These are phyloP conservation scores for Peromyscus eremicus DNA, from an alignment of 2,797 vertebrate genomes.

Conservation along the genomic window DNA sequence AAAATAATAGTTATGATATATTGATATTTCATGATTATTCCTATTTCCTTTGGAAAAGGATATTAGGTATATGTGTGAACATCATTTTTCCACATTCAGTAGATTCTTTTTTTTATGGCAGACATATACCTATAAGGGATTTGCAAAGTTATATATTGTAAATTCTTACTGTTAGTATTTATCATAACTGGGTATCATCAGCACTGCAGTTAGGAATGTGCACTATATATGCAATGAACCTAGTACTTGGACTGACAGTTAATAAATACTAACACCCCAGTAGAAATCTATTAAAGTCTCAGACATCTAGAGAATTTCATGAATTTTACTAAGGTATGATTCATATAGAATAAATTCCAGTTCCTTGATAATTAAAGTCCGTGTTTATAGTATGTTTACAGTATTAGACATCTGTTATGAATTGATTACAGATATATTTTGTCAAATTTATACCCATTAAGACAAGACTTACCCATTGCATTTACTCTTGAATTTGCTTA, in stretches of 20 bases:
- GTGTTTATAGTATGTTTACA: neutral
- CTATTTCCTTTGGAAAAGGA: constrained; percentile 1
- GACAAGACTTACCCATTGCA: neutral
- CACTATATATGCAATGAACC: neutral
- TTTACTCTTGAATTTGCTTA: neutral
- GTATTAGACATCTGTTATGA: neutral
- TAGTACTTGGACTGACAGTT: neutral
- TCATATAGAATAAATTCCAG: constrained; percentile 15
- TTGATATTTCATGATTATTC: neutral
- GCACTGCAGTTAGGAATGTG: neutral
- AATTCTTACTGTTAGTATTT: neutral
- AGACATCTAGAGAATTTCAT: constrained; percentile 3
- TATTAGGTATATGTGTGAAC: neutral
- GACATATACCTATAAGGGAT: neutral
- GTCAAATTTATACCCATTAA: neutral
- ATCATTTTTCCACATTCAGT: constrained; percentile 3
- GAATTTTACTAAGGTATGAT: neutral
- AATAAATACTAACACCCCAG: neutral
- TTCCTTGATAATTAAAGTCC: neutral
- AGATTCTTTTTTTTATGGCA: neutral
- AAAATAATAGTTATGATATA: neutral
- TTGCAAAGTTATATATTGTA: neutral
- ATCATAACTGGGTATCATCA: constrained; percentile 17
- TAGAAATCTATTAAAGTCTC: neutral
- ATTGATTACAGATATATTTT: neutral